phyloP scores from a whole-genome alignment of 2,797 vertebrate genomes.

The Epinephelus malabaricus region DNA sequence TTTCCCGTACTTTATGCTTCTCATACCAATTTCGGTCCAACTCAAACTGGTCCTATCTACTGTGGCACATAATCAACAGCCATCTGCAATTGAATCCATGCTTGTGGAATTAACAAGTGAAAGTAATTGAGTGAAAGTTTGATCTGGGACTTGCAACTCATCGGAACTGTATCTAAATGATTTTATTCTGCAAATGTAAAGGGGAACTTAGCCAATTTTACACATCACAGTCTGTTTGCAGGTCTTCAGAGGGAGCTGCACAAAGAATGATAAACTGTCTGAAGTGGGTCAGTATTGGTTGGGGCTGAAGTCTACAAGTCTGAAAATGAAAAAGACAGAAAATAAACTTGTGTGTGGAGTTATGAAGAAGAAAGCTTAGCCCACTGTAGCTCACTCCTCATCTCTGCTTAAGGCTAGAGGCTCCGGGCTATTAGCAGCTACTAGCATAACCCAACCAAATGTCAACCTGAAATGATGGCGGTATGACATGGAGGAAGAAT shows the following conservation, averaged over 20 bases:
- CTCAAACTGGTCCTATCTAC: neutral
- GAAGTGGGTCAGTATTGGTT: neutral
- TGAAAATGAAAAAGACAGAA: too few relatives aligned
- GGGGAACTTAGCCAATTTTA: too few relatives aligned
- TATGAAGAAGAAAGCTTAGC: neutral
- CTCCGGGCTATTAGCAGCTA: neutral
- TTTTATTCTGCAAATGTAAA: neutral
- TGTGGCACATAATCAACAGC: neutral
- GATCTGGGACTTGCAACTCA: neutral
- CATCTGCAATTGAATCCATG: neutral
- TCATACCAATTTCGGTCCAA: neutral
- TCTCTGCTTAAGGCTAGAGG: constrained; percentile 1
- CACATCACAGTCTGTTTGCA: too few relatives aligned
- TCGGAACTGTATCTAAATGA: neutral
- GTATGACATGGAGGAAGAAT: too few relatives aligned
- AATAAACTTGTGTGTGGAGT: neutral
- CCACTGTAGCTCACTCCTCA: neutral
- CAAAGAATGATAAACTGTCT: neutral
- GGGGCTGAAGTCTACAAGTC: neutral
- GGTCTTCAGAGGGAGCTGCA: neutral
- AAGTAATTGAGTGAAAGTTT: constrained; percentile 10
- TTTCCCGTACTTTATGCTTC: constrained; percentile 26
- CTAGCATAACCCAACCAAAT: neutral
- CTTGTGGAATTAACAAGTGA: constrained; percentile 21
- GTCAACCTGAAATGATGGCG: neutral